Percentiles rank a stretch among this genome's conserved stretches.
These are phyloP conservation scores for Macaria notata DNA, from an alignment of 2,888 invertebrate species.

Conservation along the genomic window DNA sequence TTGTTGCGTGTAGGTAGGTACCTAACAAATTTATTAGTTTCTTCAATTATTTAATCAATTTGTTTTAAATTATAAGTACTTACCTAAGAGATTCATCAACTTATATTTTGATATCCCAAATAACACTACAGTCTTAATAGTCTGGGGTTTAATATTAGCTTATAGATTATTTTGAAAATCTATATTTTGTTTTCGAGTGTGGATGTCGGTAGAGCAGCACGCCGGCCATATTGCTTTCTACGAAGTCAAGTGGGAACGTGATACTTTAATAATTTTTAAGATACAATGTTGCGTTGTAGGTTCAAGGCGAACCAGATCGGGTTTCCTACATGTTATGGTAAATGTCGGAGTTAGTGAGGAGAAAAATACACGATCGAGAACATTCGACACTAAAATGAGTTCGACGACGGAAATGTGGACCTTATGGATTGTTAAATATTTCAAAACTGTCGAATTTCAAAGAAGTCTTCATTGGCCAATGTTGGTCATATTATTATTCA, in stretches of 20 bases:
- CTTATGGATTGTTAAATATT: not conserved
- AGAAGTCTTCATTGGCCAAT: too few species aligned
- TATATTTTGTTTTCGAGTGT: constrained; percentile 28
- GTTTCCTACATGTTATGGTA: constrained; percentile 38
- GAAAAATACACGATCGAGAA: constrained; percentile 20
- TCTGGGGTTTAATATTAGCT: too few species aligned
- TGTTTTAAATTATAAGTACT: not conserved
- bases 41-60: not conserved
- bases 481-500: too few species aligned
- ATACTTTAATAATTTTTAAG: constrained; percentile 54
- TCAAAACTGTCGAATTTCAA: too few species aligned
- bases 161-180: too few species aligned
- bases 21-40: too few species aligned
- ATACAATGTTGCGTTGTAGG: constrained; percentile 57
- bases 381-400: constrained; percentile 6
- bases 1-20: too few species aligned
- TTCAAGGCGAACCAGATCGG: constrained; percentile 44
- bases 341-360: constrained; percentile 28
- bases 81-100: too few species aligned
- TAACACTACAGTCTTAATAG: too few species aligned
- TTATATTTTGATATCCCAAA: too few species aligned
- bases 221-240: constrained; percentile 52
- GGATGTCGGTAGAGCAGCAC: constrained; percentile 41
- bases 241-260: constrained; percentile 59
- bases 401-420: constrained; percentile 1